Percentiles rank a stretch among this genome's conserved stretches.
Conservation (phyloP, 2,113 vertebrate species). For the Apteryx mantelli region DNA sequence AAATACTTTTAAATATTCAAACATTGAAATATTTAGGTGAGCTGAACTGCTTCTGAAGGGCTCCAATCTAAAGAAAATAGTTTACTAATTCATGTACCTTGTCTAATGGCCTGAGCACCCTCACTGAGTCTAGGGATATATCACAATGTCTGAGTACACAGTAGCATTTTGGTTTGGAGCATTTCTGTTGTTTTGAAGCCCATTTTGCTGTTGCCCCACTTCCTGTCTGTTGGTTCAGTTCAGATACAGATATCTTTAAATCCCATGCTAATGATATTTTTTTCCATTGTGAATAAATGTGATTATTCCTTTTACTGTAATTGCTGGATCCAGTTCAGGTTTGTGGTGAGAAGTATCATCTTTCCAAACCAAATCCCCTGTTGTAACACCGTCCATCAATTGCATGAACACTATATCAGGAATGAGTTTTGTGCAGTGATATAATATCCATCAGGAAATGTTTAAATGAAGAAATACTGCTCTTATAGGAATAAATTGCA, state of each 20-base stretch:
- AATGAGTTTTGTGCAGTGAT: background rate
- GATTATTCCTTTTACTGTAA: background rate
- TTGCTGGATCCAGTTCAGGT: background rate
- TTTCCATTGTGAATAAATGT: background rate
- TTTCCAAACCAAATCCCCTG: background rate
- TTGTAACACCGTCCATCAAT: background rate
- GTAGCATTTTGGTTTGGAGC: background rate
- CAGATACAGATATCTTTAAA: background rate
- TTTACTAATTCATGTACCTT: background rate
- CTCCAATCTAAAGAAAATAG: background rate
- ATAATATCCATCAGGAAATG: background rate
- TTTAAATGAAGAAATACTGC: background rate
- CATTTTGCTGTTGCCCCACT: background rate
- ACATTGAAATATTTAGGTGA: constrained; percentile 48
- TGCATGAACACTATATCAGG: background rate
- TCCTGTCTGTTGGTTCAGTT: background rate
- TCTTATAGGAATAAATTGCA: background rate
- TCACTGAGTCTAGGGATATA: background rate
- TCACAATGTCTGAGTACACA: background rate
- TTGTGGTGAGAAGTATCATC: background rate
- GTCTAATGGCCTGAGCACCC: background rate
- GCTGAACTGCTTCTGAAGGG: background rate
- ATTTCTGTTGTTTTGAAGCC: background rate
- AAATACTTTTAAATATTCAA: constrained; percentile 50
- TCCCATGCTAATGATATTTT: background rate